Conservation (phyloP, 2,888 invertebrate species). For the Temnothorax unifasciatus region DNA sequence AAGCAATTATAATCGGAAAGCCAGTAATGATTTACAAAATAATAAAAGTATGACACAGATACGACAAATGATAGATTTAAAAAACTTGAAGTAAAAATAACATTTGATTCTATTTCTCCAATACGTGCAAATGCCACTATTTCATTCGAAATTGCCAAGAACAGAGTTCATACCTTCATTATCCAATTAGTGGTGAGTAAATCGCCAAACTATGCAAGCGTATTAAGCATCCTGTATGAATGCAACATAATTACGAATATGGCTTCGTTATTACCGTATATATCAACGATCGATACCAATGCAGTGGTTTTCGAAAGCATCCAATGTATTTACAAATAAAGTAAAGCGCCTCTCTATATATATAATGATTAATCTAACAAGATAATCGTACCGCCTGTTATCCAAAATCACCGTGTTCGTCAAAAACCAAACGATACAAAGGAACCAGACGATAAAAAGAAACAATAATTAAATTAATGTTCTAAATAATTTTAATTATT, state of each 20-base stretch:
- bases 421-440: not conserved
- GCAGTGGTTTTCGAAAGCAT: conserved; percentile 17
- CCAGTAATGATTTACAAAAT: not conserved
- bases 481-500: not conserved
- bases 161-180: conserved; percentile 27
- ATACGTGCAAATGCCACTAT: not conserved
- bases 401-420: not conserved
- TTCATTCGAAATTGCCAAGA: conserved; percentile 33
- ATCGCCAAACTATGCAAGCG: conserved; percentile 36
- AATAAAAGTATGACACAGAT: conserved; percentile 1
- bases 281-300: conserved; percentile 21
- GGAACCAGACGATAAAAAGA: not conserved
- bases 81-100: not conserved
- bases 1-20: not conserved
- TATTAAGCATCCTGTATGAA: conserved; percentile 44
- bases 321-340: conserved; percentile 24
- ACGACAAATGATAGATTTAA: not conserved
- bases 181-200: conserved; percentile 44
- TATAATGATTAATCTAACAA: not conserved
- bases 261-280: conserved; percentile 27
- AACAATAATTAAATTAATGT: not conserved
- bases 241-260: conserved; percentile 62
- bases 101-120: not conserved
- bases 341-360: not conserved
- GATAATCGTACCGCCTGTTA: not conserved